phyloP scores from a whole-genome alignment of 2,797 vertebrate genomes.

The Silurus lanzhouensis region DNA sequence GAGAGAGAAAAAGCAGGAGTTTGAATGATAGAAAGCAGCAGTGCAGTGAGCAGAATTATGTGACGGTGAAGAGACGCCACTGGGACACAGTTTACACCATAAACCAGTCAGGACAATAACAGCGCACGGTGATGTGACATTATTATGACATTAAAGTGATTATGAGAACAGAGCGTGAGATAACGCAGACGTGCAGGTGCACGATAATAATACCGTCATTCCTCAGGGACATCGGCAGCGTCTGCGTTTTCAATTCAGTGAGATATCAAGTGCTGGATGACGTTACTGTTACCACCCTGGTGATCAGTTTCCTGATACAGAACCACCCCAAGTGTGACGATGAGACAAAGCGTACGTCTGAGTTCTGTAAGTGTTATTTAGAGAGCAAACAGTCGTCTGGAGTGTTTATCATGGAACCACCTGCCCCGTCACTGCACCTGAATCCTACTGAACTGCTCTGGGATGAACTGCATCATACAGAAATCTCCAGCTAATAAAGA shows the following conservation, averaged over 20 bases:
- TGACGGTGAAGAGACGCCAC: slow-evolving; percentile 4
- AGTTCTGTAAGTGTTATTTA: no score
- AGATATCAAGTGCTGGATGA: not conserved
- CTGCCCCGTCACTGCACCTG: no score
- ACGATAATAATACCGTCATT: not conserved
- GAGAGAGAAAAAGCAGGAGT: not conserved
- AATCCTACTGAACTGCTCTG: no score
- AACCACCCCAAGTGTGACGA: not conserved
- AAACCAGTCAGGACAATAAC: slow-evolving; percentile 7
- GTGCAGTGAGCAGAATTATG: not conserved
- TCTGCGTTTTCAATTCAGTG: not conserved
- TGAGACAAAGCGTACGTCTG: no score
- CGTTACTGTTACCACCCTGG: not conserved
- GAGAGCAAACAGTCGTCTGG: no score
- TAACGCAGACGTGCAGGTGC: not conserved
- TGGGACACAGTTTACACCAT: not conserved
- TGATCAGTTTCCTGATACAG: not conserved
- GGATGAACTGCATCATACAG: no score
- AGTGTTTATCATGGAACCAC: no score
- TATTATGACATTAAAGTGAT: slow-evolving; percentile 3
- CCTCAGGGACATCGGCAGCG: not conserved
- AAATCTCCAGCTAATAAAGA: no score
- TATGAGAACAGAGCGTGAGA: not conserved
- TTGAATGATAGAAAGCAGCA: not conserved
- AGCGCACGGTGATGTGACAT: not conserved